These are phyloP conservation scores for Cassiopea xamachana DNA, from an alignment of 30 jellyfish, hydroid and myxozoan species.

Conservation along the genomic window DNA sequence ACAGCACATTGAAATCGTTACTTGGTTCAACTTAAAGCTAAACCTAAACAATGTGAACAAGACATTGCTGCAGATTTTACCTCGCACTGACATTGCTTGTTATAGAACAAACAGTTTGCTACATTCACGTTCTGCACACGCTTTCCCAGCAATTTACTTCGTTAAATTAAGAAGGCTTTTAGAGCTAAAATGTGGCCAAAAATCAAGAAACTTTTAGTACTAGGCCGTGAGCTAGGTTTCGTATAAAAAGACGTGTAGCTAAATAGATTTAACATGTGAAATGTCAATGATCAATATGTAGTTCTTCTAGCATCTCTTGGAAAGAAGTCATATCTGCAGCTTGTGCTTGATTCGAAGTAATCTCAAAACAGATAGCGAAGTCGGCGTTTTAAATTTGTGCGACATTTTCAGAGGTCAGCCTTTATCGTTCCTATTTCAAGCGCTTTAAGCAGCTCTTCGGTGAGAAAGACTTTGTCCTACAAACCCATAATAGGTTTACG, in stretches of 20 bases:
- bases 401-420: slow-evolving; percentile 48
- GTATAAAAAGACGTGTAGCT: not conserved
- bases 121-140: too few species aligned
- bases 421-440: slow-evolving; percentile 26
- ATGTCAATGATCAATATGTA: slow-evolving; percentile 6
- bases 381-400: slow-evolving; percentile 52
- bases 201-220: too few species aligned
- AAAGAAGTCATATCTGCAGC: slow-evolving; percentile 20
- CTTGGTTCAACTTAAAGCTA: too few species aligned
- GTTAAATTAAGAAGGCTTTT: too few species aligned
- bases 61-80: too few species aligned
- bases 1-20: too few species aligned
- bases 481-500: slow-evolving; percentile 44
- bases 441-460: slow-evolving; percentile 45
- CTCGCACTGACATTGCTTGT: too few species aligned
- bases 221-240: too few species aligned
- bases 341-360: slow-evolving; percentile 15
- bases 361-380: slow-evolving; percentile 15
- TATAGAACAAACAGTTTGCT: too few species aligned
- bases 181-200: too few species aligned
- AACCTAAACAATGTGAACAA: too few species aligned
- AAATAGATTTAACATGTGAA: slow-evolving; percentile 12
- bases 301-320: not conserved
- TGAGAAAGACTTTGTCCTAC: slow-evolving; percentile 48
- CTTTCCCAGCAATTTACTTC: too few species aligned